Base-by-base conservation (phyloP, 2,797 vertebrate genomes). In the Potorous gilbertii region DNA sequence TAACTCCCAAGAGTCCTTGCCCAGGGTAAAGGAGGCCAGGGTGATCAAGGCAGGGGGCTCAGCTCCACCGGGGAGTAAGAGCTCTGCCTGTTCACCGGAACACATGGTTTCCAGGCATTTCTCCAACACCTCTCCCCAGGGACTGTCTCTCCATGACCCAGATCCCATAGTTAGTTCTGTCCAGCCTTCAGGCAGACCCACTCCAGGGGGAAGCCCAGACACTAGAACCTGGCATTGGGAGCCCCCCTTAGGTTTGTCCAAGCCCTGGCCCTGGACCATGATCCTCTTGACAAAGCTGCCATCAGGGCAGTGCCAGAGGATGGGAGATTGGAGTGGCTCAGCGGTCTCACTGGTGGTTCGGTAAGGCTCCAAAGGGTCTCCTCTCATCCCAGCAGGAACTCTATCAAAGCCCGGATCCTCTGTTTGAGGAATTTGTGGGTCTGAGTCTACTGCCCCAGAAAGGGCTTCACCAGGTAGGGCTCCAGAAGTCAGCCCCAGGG, bases 1-100 rank as follows among this genome's bases (percentile, higher is more conserved):
- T 98, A 99, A 98, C 95, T 99, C 98, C 99, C 99, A 99, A 54
- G 98, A 98, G 95, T 99, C 99, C 96, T 97, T 98, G 90, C 99
- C 99, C 13, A 97, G 96, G 1, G 98, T 99, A 97, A 99, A 99
- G 55, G 98, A 97, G 34, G 98, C 98, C 94, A 99, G 98, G 87
- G 98, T 98, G 94, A 99, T 97, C n/a, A 93, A 56, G 50, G 97
- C 81, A 54, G 81, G 95, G 16, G 96, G 94, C 1, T 96, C 96
- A 3, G 90, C 87, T 18, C 93, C 46, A 40, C 95, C 95, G 14
- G 96, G 90, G 28, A 96, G 87, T 57, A 95, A 96, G 27, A 99
- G 98, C 98, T 99, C 99, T 90, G 99, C 99, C 81, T 97, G 98
- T 87, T 99, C 99, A 87, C 99, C 99, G 1, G 98, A 98, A 96